A percentile compares a stretch with the other conserved stretches of the same genome.
Evolutionary conservation across 1,140 invertebrate species (phyloP).

Genomic region (Dryas iulia): DNA sequence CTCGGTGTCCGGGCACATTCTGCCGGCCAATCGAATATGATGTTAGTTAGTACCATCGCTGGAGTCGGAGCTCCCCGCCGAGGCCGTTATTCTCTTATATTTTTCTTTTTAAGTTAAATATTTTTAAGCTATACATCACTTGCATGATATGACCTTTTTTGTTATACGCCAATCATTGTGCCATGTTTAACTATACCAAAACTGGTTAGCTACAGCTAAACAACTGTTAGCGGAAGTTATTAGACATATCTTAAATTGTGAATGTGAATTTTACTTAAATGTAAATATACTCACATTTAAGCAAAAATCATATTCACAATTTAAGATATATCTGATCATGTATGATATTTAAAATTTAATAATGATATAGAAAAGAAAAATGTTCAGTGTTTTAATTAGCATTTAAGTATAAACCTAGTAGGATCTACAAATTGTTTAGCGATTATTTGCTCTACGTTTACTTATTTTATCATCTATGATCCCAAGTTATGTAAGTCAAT

Average conservation of each 20-base stretch:
- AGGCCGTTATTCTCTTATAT: slow-evolving; percentile 34
- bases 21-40: slow-evolving; percentile 33
- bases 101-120: slow-evolving; percentile 29
- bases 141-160: background rate
- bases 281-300: no score
- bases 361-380: background rate
- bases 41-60: slow-evolving; percentile 22
- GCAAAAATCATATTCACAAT: no score
- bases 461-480: background rate
- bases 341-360: background rate
- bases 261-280: background rate
- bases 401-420: background rate
- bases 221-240: background rate
- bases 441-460: background rate
- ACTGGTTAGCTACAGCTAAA: background rate
- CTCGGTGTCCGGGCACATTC: slow-evolving; percentile 50
- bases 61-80: slow-evolving; percentile 51
- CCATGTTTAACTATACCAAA: slow-evolving; percentile 6
- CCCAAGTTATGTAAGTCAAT: slow-evolving; percentile 6
- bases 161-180: slow-evolving; percentile 5
- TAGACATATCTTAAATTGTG: background rate
- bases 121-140: background rate
- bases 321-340: background rate
- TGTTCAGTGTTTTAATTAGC: background rate
- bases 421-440: background rate